Evolutionary conservation across 2,797 vertebrate genomes (phyloP), one percentile per base, ranked within the genome.

Genomic region (Microtus obscurus): DNA sequence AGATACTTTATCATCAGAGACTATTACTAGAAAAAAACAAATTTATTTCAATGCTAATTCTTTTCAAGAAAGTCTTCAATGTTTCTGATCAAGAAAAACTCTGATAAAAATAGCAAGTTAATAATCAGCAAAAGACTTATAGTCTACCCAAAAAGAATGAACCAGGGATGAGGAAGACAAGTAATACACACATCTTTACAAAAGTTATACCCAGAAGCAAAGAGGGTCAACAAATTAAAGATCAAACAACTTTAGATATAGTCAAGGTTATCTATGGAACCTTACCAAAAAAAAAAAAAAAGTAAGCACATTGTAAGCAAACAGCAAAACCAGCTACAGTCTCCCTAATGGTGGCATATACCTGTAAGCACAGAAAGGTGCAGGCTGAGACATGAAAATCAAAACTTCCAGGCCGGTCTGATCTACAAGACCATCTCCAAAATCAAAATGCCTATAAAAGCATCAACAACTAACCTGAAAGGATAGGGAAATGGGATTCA

Each of bases 21-120:
- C 37, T 40, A 71, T 51, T 53, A 90, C 51, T 16, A 19, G 45
- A 88, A 37, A 86, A 96, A 96, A 83, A 65, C 6, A 71, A 17
- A 40, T 87, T 48, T 74, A 89, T 37, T 88, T 56, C 59, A 77
- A 25, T 29, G 17, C 13, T 61, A 5, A 78, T 48, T 89, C 43
- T 93, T 89, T 34, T 80, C 67, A 59, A 63, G 43, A 48, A 94
- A 74, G 11, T 82, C 56, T 61, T 67, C 48, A 61, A 34, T 21
- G 65, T 59, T 95, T 89, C 37, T 79, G 29, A 93, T 80, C 31
- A 81, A 25, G 13, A 88, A 90, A 95, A 77, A n/a, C 8, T 76
- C 74, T 63, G 51, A 65, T 79, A 80, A 67, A 67, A 67, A 69
- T 40, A n/a, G 25, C n/a, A 77, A 89, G 40, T 77, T 48, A 79